A percentile compares a stretch with the other conserved stretches of the same genome.
These are phyloP conservation scores for Augiades crinisus DNA, from an alignment of 2,888 invertebrate species.

Conservation along the genomic window DNA sequence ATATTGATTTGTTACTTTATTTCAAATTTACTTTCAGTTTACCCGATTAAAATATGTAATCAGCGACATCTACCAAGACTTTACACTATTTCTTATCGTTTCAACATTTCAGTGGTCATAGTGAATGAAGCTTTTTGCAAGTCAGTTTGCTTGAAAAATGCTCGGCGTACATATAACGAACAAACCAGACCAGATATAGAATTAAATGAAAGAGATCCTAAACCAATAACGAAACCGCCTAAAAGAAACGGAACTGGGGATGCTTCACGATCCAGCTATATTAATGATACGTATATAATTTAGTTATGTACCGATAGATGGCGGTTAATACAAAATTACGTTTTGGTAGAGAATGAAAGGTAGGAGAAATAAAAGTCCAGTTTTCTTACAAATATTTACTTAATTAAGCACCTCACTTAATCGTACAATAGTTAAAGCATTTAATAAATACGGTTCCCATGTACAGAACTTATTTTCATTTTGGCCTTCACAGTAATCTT, in stretches of 20 bases:
- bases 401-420: neutral
- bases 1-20: neutral
- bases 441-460: constrained; percentile 54
- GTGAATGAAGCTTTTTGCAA: constrained; percentile 66
- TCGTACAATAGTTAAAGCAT: constrained; percentile 61
- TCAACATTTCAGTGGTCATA: constrained; percentile 59
- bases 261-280: constrained; percentile 4
- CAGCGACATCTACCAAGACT: constrained; percentile 32
- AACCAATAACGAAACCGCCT: constrained; percentile 32
- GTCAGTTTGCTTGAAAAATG: constrained; percentile 47
- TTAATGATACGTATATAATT: constrained; percentile 22
- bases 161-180: constrained; percentile 38
- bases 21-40: neutral
- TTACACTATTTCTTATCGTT: constrained; percentile 23
- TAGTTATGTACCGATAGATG: constrained; percentile 17
- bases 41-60: neutral
- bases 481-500: constrained; percentile 27
- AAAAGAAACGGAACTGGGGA: constrained; percentile 27
- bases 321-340: constrained; percentile 11
- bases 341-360: too few relatives aligned
- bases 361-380: constrained; percentile 5
- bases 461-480: constrained; percentile 30
- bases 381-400: constrained; percentile 17
- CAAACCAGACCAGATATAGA: constrained; percentile 46
- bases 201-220: constrained; percentile 47